phyloP scores from a whole-genome alignment of 2,113 vertebrate species.

The Sphyrna mokarran region DNA sequence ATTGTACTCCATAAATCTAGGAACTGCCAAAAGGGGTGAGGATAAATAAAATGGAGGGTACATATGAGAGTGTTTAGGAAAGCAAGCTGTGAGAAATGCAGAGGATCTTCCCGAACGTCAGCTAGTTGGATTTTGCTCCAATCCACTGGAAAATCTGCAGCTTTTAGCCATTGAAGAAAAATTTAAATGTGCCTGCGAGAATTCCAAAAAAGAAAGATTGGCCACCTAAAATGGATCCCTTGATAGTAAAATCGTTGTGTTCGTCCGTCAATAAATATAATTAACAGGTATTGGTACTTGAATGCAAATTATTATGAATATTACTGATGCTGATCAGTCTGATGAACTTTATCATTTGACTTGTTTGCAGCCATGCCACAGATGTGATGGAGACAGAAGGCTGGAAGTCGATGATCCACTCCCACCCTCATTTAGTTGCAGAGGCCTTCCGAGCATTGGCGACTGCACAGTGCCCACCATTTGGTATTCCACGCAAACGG shows the following conservation, averaged over 20 bases:
- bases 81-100: not conserved
- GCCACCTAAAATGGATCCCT: not conserved
- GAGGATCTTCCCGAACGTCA: not conserved
- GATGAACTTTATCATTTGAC: constrained; percentile 42
- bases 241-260: not conserved
- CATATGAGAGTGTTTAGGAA: not conserved
- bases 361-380: constrained; percentile 81
- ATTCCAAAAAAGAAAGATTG: not conserved
- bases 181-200: not conserved
- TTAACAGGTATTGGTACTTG: not conserved
- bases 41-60: not conserved
- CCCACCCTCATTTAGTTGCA: constrained; percentile 96
- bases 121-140: not conserved
- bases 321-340: not conserved
- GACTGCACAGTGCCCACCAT: constrained; percentile 92
- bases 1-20: not conserved
- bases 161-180: not conserved
- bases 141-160: not conserved
- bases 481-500: constrained; percentile 89
- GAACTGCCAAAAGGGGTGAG: not conserved
- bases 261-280: not conserved
- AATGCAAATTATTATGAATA: not conserved
- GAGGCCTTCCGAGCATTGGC: constrained; percentile 94
- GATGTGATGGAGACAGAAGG: constrained; percentile 97
- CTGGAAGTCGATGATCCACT: constrained; percentile 99